Conservation (phyloP, 1,140 invertebrate species). For the Thaumetopoea pityocampa region DNA sequence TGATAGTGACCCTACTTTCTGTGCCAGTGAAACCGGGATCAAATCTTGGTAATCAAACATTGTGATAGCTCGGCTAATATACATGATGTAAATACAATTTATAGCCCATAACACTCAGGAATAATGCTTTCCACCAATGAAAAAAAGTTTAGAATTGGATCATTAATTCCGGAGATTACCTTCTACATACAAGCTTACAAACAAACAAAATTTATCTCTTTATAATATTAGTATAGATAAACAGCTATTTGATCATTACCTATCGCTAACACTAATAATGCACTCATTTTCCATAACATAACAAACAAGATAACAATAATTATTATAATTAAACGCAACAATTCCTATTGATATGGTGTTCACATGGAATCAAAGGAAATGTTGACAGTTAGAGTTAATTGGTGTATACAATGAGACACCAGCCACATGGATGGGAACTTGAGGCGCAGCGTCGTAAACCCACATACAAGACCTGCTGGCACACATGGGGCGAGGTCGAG, state of each 20-base stretch:
- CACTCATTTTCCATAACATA: not conserved
- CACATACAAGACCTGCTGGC: constrained; percentile 53
- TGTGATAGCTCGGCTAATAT: too few species aligned
- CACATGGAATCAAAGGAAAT: constrained; percentile 48
- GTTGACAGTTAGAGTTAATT: constrained; percentile 51
- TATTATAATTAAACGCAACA: constrained; percentile 15
- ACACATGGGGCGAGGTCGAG: constrained; percentile 32
- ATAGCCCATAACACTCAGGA: too few species aligned
- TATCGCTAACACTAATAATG: not conserved
- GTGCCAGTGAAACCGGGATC: too few species aligned
- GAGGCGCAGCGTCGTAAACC: constrained; percentile 39
- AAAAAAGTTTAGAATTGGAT: too few species aligned
- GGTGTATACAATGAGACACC: constrained; percentile 44
- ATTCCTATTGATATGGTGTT: constrained; percentile 31
- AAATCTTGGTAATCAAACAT: too few species aligned
- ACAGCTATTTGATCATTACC: not conserved
- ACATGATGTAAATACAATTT: too few species aligned
- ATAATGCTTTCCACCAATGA: too few species aligned
- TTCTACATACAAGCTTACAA: too few species aligned
- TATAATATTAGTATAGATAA: not conserved
- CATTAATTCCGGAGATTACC: too few species aligned
- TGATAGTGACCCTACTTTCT: too few species aligned
- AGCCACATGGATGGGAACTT: constrained; percentile 16
- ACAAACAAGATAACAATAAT: constrained; percentile 7
- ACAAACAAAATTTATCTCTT: too few species aligned